phyloP scores from a whole-genome alignment of 1,140 invertebrate genomes.

The Zeugodacus cucurbitae region DNA sequence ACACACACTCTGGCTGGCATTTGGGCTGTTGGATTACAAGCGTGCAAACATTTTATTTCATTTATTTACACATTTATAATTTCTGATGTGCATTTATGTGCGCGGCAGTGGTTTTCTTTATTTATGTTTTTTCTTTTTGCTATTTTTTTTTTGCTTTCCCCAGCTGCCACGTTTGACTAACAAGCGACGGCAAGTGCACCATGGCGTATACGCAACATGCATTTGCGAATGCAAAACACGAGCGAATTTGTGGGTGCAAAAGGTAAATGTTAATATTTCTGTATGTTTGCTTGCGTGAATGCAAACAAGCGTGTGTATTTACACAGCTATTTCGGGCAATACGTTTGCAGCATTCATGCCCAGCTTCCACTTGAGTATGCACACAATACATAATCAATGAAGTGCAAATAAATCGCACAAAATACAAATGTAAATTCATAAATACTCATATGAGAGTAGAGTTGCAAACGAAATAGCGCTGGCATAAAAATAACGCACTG shows the following conservation, averaged over 20 bases:
- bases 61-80: constrained; percentile 1
- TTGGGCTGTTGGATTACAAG: background rate
- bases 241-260: background rate
- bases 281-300: background rate
- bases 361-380: background rate
- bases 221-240: background rate
- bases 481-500: background rate
- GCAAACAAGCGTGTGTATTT: background rate
- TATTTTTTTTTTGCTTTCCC: background rate
- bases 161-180: background rate
- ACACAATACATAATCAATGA: constrained; percentile 36
- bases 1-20: background rate
- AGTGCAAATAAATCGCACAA: constrained; percentile 26
- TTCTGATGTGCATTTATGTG: background rate
- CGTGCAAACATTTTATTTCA: background rate
- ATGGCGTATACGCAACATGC: constrained; percentile 10
- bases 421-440: background rate
- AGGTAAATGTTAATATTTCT: background rate
- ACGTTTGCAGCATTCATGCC: background rate
- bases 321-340: background rate
- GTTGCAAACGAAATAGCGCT: background rate
- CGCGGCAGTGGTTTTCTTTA: background rate
- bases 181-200: background rate
- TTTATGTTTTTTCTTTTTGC: background rate
- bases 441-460: background rate